Evolutionary conservation across 92 coral and sea anemone species (phyloP), one percentile per base, ranked within the genome.

Genomic region (Porites rus): DNA sequence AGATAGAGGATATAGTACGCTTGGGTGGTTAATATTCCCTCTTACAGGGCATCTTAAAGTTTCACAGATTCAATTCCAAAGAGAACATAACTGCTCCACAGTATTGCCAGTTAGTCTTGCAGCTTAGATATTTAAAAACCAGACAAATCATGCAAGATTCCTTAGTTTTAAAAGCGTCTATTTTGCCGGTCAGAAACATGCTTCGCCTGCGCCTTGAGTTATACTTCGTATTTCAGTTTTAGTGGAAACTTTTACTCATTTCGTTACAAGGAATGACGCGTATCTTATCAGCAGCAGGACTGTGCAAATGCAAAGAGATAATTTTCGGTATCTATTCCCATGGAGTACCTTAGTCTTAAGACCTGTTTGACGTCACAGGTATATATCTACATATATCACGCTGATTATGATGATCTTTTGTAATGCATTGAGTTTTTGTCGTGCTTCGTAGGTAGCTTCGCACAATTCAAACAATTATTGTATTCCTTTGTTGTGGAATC

Each of bases 241-340:
- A 7, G 87, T 61, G 87, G 78, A 83, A 83, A 74, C 75, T 18
- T 38, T 22, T 72, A 78, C 73, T 72, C 89, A 78, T 79, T 86
- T 79, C 78, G 78, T 70, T 86, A 63, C 84, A 52, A 86, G 89
- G 78, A 86, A 78, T 78, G 84, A 8, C 77, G 31, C 51, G 18
- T 77, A 78, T 28, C 78, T 13, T 77, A 63, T 31, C 84, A 51
- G 22, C 87, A 83, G 87, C 87, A 53, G 87, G 87, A 38, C 87
- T 83, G 87, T 83, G 3, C 51, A 69, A 61, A 59, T 28, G 51
- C 0, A 51, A 80, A 70, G 28, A 38, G 10, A 20, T 73, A 63
- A 18, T 17, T 38, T 65, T 69, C 84, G 12, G 63, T 65, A 18
- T 62, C 38, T 10, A 65, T 38, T 72, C 62, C 72, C 7, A 19